These are phyloP conservation scores for Drosophila ironensis DNA, from an alignment of 1,140 invertebrate species.

Conservation along the genomic window DNA sequence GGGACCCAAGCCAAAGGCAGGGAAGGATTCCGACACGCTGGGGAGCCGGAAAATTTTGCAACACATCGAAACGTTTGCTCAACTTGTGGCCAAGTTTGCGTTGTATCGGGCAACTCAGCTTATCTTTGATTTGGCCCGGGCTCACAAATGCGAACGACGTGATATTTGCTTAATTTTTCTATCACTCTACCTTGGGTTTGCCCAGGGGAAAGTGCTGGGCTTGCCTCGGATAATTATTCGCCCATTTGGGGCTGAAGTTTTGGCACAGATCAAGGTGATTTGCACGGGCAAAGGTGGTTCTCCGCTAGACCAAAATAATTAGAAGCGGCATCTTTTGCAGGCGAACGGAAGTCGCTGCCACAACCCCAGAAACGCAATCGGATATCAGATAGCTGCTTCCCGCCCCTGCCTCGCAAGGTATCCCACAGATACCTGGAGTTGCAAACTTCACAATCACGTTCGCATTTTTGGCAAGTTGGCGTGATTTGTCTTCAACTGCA, in stretches of 20 bases:
- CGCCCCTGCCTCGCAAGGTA: conserved; percentile 16
- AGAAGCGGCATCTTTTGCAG: conserved; percentile 74
- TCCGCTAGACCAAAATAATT: conserved; percentile 61
- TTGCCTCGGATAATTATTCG: conserved; percentile 75
- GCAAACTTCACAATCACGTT: conserved; percentile 15
- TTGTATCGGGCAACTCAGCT: conserved; percentile 13
- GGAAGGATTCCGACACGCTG: conserved; percentile 4
- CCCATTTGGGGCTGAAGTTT: conserved; percentile 66
- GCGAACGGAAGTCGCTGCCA: conserved; percentile 60
- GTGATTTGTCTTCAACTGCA: neutral
- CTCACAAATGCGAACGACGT: conserved; percentile 54
- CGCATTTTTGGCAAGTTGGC: neutral
- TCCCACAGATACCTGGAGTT: conserved; percentile 5
- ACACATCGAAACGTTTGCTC: conserved; percentile 11
- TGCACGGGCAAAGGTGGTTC: conserved; percentile 49
- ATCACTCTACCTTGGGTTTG: neutral
- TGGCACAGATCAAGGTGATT: conserved; percentile 53
- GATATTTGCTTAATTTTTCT: conserved; percentile 76
- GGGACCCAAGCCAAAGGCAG: too few relatives aligned
- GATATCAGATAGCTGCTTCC: conserved; percentile 61
- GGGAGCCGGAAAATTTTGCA: neutral
- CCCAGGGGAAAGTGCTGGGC: conserved; percentile 22
- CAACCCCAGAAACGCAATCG: conserved; percentile 25
- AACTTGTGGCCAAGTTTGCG: conserved; percentile 35
- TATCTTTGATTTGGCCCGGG: conserved; percentile 44